These are phyloP conservation scores for Sminthurinus signatus DNA, from an alignment of 1,140 invertebrate species.

Conservation along the genomic window DNA sequence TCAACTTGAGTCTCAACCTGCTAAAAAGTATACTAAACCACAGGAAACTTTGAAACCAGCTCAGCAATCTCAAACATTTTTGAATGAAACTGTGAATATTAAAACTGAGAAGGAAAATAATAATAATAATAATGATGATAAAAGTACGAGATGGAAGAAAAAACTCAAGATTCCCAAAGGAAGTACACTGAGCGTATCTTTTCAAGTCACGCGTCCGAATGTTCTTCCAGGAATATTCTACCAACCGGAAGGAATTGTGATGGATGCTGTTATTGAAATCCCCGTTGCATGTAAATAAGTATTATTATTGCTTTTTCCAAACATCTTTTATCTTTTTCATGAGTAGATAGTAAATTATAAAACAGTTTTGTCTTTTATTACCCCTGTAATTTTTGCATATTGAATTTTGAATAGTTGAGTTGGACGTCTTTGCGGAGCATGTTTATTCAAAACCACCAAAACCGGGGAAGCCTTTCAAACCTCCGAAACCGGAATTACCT, in stretches of 20 bases:
- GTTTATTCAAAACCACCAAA: not conserved
- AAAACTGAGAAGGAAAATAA: too few species aligned
- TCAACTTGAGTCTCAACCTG: too few species aligned
- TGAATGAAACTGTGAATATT: too few species aligned
- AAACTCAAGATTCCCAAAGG: constrained; percentile 23
- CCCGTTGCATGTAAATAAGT: constrained; percentile 36
- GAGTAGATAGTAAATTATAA: not conserved
- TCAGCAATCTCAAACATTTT: too few species aligned
- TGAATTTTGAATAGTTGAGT: too few species aligned
- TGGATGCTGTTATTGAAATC: constrained; percentile 35
- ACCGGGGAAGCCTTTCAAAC: not conserved
- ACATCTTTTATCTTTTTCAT: not conserved
- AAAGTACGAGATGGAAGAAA: constrained; percentile 7
- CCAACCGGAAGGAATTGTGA: constrained; percentile 33
- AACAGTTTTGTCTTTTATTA: too few species aligned
- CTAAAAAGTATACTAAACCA: too few species aligned
- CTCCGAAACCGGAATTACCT: too few species aligned
- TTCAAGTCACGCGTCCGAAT: constrained; percentile 33
- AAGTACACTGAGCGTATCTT: constrained; percentile 16
- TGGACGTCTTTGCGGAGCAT: not conserved
- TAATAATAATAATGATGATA: not conserved
- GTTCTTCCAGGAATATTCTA: constrained; percentile 30
- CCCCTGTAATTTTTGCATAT: too few species aligned
- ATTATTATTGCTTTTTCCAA: too few species aligned
- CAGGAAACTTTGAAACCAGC: too few species aligned